These are phyloP conservation scores for Ictidomys tridecemlineatus DNA, from an alignment of 2,113 vertebrate genomes.

Conservation along the genomic window DNA sequence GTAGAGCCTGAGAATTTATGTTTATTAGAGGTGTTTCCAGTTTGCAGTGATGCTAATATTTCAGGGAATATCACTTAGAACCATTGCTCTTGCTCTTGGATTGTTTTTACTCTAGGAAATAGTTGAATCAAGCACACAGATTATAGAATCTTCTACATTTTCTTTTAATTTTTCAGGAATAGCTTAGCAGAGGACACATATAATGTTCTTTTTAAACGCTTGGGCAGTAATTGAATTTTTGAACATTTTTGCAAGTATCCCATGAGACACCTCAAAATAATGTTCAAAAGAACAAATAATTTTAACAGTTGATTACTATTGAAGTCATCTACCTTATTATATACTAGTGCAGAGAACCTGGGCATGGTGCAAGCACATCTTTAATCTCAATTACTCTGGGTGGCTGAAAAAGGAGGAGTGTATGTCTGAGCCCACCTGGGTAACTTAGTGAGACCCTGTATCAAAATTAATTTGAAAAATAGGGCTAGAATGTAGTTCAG, in stretches of 20 bases:
- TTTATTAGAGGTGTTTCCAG: not conserved
- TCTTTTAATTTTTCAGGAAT: not conserved
- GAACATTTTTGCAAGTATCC: not conserved
- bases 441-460: not conserved
- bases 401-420: not conserved
- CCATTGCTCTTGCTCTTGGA: not conserved
- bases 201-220: not conserved
- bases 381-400: not conserved
- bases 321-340: not conserved
- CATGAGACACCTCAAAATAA: rapidly evolving
- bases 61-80: not conserved
- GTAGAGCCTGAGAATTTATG: not conserved
- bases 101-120: not conserved
- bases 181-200: not conserved
- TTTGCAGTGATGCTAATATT: not conserved
- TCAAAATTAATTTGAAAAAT: not conserved
- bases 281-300: not conserved
- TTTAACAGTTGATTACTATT: not conserved
- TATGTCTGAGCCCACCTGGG: not conserved
- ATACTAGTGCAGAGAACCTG: not conserved
- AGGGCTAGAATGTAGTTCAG: not conserved
- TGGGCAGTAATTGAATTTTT: not conserved
- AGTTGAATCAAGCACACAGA: not conserved
- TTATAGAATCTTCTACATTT: not conserved
- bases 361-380: not conserved